Percentiles rank a stretch among this genome's conserved stretches.
Conservation (phyloP, 2,888 invertebrate genomes). For the Nineta flava region DNA sequence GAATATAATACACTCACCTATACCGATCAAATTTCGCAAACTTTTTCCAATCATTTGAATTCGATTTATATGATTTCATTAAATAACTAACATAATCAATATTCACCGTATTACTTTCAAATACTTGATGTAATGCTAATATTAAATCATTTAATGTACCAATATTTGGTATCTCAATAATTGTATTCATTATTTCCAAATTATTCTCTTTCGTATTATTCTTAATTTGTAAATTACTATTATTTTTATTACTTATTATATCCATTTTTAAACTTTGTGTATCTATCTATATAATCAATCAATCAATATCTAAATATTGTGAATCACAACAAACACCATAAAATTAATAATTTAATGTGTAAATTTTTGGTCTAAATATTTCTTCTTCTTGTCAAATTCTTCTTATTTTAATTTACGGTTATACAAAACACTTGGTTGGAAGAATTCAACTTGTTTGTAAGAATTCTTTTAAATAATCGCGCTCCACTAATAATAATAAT, state of each 20-base stretch:
- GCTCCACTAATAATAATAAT: no score
- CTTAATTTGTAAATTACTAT: background rate
- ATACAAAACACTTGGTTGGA: no score
- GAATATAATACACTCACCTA: constrained; percentile 45
- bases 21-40: constrained; percentile 89
- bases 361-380: no score
- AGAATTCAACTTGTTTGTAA: no score
- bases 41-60: constrained; percentile 81
- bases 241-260: background rate
- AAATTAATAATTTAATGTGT: no score
- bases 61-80: constrained; percentile 68
- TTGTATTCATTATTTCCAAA: constrained; percentile 5
- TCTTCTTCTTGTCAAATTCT: no score
- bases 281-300: background rate
- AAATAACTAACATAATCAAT: constrained; percentile 78
- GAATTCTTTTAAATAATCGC: no score
- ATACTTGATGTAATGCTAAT: constrained; percentile 55
- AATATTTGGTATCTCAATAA: constrained; percentile 20
- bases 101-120: constrained; percentile 67
- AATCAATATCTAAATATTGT: no score
- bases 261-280: background rate
- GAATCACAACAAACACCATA: no score
- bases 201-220: constrained; percentile 3
- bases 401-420: no score
- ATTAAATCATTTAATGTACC: constrained; percentile 43